These are phyloP conservation scores for Protosalanx chinensis DNA, from an alignment of 2,797 vertebrate genomes.

Conservation along the genomic window DNA sequence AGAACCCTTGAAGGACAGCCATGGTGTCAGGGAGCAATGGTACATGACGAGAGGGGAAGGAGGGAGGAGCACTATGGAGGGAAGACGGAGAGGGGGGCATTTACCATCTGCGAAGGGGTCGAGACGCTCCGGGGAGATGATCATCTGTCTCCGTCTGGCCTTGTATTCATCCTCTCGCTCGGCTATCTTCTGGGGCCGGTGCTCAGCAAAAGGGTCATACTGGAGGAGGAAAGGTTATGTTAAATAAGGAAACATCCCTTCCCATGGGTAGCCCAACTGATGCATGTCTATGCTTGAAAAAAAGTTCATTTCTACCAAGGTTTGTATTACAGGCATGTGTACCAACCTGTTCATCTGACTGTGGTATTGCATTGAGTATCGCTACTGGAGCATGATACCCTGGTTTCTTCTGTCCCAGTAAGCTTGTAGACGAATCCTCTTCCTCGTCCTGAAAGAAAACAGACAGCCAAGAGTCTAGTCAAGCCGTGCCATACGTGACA, in stretches of 20 bases:
- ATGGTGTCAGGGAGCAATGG: constrained; percentile 43
- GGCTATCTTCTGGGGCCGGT: constrained; percentile 93
- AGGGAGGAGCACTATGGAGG: constrained; percentile 38
- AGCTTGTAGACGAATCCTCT: constrained; percentile 90
- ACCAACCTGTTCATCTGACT: constrained; percentile 92
- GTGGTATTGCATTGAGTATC: constrained; percentile 95
- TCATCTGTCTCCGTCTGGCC: constrained; percentile 93
- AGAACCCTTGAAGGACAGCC: constrained; percentile 45
- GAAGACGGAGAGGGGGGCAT: constrained; percentile 56
- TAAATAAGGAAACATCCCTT: not conserved
- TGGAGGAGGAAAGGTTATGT: constrained; percentile 50
- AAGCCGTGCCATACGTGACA: constrained; percentile 31
- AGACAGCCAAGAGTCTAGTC: constrained; percentile 47
- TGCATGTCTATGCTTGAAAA: not conserved
- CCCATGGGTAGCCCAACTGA: not conserved
- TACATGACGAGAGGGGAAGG: constrained; percentile 41
- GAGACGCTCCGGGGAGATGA: constrained; percentile 97
- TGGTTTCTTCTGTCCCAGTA: constrained; percentile 95
- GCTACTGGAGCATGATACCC: constrained; percentile 97
- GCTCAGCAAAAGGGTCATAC: constrained; percentile 98
- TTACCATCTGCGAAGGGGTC: constrained; percentile 99
- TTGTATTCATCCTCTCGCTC: constrained; percentile 99
- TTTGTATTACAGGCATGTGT: not conserved
- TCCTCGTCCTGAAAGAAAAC: constrained; percentile 83
- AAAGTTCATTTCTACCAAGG: not conserved